A percentile compares a stretch with the other conserved stretches of the same genome.
These are phyloP conservation scores for Pimephales promelas DNA, from an alignment of 2,113 vertebrate species.

Conservation along the genomic window DNA sequence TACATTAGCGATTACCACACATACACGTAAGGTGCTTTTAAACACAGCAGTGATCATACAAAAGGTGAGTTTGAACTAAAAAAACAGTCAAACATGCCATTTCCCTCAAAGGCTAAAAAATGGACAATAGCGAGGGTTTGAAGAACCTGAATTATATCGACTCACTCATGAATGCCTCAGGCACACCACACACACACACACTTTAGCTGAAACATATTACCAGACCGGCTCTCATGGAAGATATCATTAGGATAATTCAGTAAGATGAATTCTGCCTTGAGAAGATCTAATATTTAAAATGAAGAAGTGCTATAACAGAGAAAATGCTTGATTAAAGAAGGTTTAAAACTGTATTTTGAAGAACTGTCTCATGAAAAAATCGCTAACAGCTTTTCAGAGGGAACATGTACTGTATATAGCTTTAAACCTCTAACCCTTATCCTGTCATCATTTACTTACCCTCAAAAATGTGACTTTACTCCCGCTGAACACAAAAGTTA, in stretches of 20 bases:
- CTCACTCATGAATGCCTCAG: neutral
- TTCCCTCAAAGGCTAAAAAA: neutral
- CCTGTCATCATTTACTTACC: neutral
- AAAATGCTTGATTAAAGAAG: conserved; percentile 21
- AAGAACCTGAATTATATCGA: neutral
- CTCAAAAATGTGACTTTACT: neutral
- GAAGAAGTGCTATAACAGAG: neutral
- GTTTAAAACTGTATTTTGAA: conserved; percentile 20
- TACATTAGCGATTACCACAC: neutral
- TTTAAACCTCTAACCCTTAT: neutral
- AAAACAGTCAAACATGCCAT: neutral
- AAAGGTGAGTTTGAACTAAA: neutral
- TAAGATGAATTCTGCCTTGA: conserved; percentile 9
- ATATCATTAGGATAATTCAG: conserved; percentile 32
- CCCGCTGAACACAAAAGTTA: neutral
- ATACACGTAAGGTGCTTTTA: conserved; percentile 22
- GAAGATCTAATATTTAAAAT: conserved; percentile 5
- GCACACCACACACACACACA: neutral
- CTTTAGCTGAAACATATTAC: neutral
- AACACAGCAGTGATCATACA: neutral
- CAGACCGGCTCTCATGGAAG: neutral
- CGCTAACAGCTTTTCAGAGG: neutral
- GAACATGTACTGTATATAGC: neutral
- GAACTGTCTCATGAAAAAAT: neutral
- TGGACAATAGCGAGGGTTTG: neutral